These are phyloP conservation scores for Centropristis striata DNA, from an alignment of 2,113 vertebrate species.

Conservation along the genomic window DNA sequence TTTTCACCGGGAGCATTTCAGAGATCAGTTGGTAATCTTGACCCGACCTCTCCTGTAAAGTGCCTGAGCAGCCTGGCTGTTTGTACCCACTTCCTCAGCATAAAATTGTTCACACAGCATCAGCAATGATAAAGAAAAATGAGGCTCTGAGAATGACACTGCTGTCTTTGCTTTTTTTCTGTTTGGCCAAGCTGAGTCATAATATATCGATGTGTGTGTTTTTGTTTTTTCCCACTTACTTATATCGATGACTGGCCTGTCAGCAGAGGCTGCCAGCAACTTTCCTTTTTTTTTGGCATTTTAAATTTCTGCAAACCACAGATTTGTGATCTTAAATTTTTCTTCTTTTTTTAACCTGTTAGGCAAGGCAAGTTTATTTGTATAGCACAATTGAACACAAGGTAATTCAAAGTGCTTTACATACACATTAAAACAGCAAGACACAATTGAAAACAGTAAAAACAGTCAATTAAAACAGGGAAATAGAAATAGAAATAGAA, in stretches of 20 bases:
- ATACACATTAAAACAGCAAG: too few species aligned
- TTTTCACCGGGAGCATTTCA: slow-evolving; percentile 14
- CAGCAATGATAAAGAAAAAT: slow-evolving; percentile 12
- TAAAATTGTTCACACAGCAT: slow-evolving; percentile 34
- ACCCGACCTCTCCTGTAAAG: slow-evolving; percentile 25
- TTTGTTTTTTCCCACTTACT: not conserved
- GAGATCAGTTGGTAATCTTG: slow-evolving; percentile 19
- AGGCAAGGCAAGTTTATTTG: too few species aligned
- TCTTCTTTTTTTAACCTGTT: too few species aligned
- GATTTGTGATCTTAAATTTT: too few species aligned
- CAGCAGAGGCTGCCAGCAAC: too few species aligned
- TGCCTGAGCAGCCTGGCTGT: slow-evolving; percentile 12
- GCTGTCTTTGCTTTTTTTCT: slow-evolving; percentile 19
- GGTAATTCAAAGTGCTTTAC: too few species aligned
- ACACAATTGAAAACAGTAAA: too few species aligned
- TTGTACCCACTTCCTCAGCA: slow-evolving; percentile 41
- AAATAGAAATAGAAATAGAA: too few species aligned
- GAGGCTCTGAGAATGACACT: slow-evolving; percentile 31
- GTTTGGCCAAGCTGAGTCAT: slow-evolving; percentile 33
- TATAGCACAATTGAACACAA: too few species aligned
- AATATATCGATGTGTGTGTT: slow-evolving; percentile 34
- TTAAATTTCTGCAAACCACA: too few species aligned
- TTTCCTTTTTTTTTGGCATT: too few species aligned
- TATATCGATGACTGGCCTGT: not conserved
- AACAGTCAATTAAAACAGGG: too few species aligned